A percentile compares a stretch with the other conserved stretches of the same genome.
Evolutionary conservation across 2,113 vertebrate species (phyloP).

Genomic region (Zosterops hypoxanthus): DNA sequence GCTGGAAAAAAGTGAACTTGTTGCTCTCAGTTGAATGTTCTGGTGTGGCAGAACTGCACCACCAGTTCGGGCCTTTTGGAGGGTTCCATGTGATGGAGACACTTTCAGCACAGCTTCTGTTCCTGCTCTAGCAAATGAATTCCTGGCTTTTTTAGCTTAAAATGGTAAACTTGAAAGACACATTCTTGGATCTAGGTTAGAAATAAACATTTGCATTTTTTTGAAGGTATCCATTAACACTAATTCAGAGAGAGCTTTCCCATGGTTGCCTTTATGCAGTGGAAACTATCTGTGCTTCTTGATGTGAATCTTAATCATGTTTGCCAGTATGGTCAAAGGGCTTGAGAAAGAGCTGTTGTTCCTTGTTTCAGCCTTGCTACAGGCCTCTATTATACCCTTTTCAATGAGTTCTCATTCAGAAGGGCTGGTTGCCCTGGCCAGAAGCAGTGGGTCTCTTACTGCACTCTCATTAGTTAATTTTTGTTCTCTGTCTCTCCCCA

Average conservation of each 20-base stretch:
- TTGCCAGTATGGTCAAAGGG: constrained; percentile 32
- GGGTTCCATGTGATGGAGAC: background rate
- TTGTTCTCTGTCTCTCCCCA: background rate
- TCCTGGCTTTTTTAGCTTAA: background rate
- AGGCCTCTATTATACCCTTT: constrained; percentile 24
- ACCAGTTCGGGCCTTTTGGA: background rate
- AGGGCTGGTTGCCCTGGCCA: background rate
- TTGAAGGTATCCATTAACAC: background rate
- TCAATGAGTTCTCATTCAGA: constrained; percentile 33
- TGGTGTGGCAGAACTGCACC: background rate
- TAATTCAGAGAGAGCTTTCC: constrained; percentile 11
- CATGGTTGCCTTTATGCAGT: background rate
- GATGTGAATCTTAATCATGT: constrained; percentile 40
- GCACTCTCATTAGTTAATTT: constrained; percentile 27
- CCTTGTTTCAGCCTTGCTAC: constrained; percentile 11
- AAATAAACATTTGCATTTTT: background rate
- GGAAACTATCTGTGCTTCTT: constrained; percentile 32
- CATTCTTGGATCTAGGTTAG: background rate
- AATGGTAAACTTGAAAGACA: background rate
- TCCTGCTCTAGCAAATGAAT: background rate
- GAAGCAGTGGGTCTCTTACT: background rate
- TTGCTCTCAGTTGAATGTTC: background rate
- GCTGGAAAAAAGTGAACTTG: background rate
- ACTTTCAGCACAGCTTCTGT: background rate
- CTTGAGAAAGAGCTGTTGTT: constrained; percentile 48